A percentile compares a stretch with the other conserved stretches of the same genome.
Conservation (phyloP, 2,113 vertebrate genomes). For the Onychorhynchus coronatus region DNA sequence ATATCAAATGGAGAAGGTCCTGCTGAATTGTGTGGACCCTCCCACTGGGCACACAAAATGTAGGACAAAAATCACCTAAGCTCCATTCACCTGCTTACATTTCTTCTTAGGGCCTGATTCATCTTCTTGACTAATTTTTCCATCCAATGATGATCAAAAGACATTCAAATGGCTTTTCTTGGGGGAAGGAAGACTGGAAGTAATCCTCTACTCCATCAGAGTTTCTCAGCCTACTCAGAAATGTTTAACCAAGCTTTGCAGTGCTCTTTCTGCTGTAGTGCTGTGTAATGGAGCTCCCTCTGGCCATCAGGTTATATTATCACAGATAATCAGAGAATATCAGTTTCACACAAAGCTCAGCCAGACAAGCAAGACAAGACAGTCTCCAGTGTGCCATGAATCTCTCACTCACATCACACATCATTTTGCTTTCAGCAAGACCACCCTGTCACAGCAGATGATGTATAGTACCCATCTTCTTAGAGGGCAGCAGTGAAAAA, state of each 20-base stretch:
- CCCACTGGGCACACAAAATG: background rate
- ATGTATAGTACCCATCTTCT: background rate
- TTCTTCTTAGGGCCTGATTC: background rate
- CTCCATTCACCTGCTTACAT: background rate
- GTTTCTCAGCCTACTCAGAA: background rate
- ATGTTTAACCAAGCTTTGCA: background rate
- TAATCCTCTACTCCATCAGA: background rate
- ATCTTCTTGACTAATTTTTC: background rate
- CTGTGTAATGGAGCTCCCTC: conserved; percentile 2
- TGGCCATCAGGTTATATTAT: conserved; percentile 41
- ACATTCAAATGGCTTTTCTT: background rate
- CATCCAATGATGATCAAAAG: background rate
- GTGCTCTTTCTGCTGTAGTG: background rate
- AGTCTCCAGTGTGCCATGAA: conserved; percentile 6
- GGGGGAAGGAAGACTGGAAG: background rate
- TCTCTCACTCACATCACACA: conserved; percentile 12
- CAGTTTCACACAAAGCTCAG: conserved; percentile 51
- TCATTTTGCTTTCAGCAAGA: conserved; percentile 49
- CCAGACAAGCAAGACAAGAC: conserved; percentile 42
- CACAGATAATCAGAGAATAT: conserved; percentile 37
- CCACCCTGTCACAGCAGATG: conserved; percentile 28
- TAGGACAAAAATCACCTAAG: background rate
- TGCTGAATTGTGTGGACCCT: background rate
- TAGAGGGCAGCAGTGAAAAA: background rate
- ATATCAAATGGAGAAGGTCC: background rate